Conservation (phyloP, 1,140 invertebrate species). For the Rhynchophorus ferrugineus region DNA sequence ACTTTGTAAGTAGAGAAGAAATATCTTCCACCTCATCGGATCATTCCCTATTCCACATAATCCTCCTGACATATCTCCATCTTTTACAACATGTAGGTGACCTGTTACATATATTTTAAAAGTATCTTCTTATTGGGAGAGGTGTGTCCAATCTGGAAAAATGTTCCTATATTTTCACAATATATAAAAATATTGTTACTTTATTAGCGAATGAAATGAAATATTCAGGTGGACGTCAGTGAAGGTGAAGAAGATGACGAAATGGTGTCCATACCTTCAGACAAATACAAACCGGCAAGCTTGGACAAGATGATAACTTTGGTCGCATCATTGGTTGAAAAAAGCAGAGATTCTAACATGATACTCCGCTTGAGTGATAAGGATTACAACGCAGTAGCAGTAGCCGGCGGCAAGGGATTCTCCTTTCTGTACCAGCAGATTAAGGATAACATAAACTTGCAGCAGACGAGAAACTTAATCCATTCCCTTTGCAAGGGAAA, state of each 20-base stretch:
- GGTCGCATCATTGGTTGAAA: slow-evolving; percentile 79
- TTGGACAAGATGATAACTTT: slow-evolving; percentile 94
- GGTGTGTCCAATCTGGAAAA: too few species aligned
- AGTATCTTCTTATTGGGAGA: not conserved
- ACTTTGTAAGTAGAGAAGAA: slow-evolving; percentile 46
- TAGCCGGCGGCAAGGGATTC: slow-evolving; percentile 85
- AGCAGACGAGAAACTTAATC: slow-evolving; percentile 86
- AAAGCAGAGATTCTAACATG: slow-evolving; percentile 69
- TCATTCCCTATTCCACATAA: too few species aligned
- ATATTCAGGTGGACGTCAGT: slow-evolving; percentile 55
- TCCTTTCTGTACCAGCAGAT: slow-evolving; percentile 92
- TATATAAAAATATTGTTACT: too few species aligned
- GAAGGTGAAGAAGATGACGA: slow-evolving; percentile 77
- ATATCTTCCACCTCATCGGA: too few species aligned
- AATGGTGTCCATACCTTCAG: slow-evolving; percentile 49
- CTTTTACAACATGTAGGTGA: too few species aligned
- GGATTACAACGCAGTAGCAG: slow-evolving; percentile 74
- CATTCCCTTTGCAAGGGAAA: slow-evolving; percentile 87
- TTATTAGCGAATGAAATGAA: too few species aligned
- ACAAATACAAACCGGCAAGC: slow-evolving; percentile 79
- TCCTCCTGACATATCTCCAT: too few species aligned
- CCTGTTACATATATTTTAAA: too few species aligned
- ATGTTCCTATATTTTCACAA: too few species aligned
- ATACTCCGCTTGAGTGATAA: slow-evolving; percentile 66
- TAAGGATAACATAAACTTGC: slow-evolving; percentile 83